Evolutionary conservation across 2,113 vertebrate species (phyloP).

Genomic region (Sphyrna mokarran): DNA sequence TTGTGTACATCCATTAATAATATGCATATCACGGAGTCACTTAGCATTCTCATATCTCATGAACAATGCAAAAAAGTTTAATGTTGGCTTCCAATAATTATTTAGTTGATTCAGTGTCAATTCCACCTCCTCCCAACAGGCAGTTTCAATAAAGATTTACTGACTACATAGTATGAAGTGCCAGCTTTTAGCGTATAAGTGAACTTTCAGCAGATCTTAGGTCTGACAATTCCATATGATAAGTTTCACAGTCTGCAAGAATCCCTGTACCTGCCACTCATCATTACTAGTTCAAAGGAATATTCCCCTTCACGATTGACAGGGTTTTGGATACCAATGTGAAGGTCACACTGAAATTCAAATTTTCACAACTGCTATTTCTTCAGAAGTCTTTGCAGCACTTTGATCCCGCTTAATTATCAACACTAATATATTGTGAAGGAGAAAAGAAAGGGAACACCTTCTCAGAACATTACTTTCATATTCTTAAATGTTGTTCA

Average conservation of each 20-base stretch:
- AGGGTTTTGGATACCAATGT: neutral
- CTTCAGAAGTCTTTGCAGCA: neutral
- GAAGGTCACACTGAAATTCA: neutral
- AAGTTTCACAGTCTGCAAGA: neutral
- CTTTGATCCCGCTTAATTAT: neutral
- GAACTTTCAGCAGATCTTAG: neutral
- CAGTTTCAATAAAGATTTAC: neutral
- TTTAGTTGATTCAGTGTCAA: neutral
- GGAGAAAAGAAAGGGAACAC: too few species aligned
- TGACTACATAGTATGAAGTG: neutral
- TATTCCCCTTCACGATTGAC: neutral
- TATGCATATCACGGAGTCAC: too few species aligned
- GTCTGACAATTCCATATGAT: neutral
- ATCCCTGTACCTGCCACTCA: neutral
- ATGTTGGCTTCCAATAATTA: neutral
- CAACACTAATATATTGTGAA: too few species aligned
- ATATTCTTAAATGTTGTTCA: too few species aligned
- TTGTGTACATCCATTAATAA: too few species aligned
- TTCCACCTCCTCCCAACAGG: neutral
- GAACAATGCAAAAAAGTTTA: neutral
- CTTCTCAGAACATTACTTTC: too few species aligned
- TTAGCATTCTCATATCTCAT: too few species aligned
- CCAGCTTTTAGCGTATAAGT: neutral
- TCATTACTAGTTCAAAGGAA: neutral
- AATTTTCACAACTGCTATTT: neutral